Percentiles rank a stretch among this genome's conserved stretches.
Conservation (phyloP, 2,113 vertebrate genomes). For the Sebastes schlegelii region DNA sequence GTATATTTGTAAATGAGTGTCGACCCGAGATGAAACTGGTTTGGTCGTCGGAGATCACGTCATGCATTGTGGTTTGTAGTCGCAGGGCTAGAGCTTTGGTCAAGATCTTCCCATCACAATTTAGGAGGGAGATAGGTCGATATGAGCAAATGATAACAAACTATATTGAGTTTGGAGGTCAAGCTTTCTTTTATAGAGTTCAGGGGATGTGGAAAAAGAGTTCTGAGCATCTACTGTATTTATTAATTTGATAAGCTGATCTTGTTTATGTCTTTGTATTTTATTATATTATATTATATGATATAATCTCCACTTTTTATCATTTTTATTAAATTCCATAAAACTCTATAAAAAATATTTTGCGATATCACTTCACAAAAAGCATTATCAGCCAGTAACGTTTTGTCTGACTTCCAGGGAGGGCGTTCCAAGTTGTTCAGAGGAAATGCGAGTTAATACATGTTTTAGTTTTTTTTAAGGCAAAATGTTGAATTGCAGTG, state of each 20-base stretch:
- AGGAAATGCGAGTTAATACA: too few species aligned
- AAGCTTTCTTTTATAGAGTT: conserved; percentile 1
- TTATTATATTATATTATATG: neutral
- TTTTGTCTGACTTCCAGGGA: neutral
- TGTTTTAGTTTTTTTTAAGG: too few species aligned
- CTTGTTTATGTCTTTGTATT: neutral
- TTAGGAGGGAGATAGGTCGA: too few species aligned
- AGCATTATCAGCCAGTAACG: neutral
- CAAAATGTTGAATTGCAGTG: too few species aligned
- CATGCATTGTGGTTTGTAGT: too few species aligned
- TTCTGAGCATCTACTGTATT: neutral
- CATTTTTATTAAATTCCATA: neutral
- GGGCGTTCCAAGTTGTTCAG: neutral
- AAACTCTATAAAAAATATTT: neutral
- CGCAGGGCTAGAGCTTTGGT: too few species aligned
- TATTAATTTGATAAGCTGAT: conserved; percentile 10
- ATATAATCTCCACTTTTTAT: neutral
- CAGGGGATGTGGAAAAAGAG: neutral
- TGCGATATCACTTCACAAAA: neutral
- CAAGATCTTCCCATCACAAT: too few species aligned
- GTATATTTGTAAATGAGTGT: too few species aligned
- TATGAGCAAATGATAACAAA: neutral
- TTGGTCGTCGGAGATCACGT: too few species aligned
- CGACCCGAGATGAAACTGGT: too few species aligned
- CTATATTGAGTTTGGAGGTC: conserved; percentile 12